phyloP scores from a whole-genome alignment of 2,113 vertebrate genomes.

The Centropus unirufus region DNA sequence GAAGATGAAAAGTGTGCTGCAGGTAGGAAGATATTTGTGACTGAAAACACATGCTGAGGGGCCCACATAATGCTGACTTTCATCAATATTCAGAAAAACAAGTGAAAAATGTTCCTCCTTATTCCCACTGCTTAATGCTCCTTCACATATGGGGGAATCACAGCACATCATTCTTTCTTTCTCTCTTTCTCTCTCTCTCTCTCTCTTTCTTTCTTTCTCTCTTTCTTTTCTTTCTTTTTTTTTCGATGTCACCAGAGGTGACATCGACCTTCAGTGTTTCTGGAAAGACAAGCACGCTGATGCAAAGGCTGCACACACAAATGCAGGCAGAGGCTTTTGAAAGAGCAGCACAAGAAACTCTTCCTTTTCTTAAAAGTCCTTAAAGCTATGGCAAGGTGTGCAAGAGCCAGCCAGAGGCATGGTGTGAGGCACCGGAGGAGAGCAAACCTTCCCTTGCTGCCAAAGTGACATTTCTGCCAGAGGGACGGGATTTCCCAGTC shows the following conservation, averaged over 20 bases:
- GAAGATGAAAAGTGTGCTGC: not conserved
- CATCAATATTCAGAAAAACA: not conserved
- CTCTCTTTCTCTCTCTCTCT: no score
- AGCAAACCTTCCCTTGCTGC: not conserved
- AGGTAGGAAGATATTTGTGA: not conserved
- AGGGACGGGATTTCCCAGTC: not conserved
- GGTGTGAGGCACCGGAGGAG: rapidly evolving
- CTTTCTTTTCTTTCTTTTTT: not conserved
- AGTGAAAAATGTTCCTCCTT: not conserved
- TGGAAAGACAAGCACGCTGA: no score
- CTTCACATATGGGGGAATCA: not conserved
- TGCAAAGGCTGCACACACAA: no score
- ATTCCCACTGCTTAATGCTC: not conserved
- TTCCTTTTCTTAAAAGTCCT: no score
- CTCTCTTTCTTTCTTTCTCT: no score
- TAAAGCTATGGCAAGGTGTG: no score
- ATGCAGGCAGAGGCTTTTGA: no score
- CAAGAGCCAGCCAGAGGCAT: not conserved
- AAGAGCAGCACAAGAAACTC: no score
- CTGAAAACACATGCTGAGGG: not conserved
- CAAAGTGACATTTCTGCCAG: not conserved
- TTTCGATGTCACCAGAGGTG: no score
- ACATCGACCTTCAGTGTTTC: not conserved
- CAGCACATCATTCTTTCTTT: not conserved
- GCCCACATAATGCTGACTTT: not conserved